These are phyloP conservation scores for Amphimallon solstitiale DNA, from an alignment of 2,888 invertebrate species.

Conservation along the genomic window DNA sequence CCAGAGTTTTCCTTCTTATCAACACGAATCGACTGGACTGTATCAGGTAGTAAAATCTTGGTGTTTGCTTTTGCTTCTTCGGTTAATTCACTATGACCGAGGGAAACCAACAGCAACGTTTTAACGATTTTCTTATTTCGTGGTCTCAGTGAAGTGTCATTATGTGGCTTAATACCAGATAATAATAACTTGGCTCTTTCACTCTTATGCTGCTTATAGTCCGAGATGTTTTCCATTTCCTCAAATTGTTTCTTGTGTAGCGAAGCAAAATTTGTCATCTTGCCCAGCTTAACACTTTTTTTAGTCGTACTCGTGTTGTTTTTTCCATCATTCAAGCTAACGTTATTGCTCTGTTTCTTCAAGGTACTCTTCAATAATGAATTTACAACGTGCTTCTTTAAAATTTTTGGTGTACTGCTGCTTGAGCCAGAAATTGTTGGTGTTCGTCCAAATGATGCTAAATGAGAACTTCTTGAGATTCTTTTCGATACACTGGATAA, in stretches of 20 bases:
- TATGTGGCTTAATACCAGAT: conserved; percentile 6
- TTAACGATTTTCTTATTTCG: conserved; percentile 4
- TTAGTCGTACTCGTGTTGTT: not conserved
- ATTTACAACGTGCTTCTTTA: conserved; percentile 11
- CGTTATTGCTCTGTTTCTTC: conserved; percentile 1
- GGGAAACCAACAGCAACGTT: conserved; percentile 17
- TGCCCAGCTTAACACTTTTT: not conserved
- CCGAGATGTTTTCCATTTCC: conserved; percentile 29
- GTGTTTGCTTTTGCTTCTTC: no score
- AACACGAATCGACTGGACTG: no score
- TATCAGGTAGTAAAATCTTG: no score
- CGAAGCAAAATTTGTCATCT: conserved; percentile 32
- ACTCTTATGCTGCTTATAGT: conserved; percentile 12
- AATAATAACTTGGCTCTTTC: conserved; percentile 29
- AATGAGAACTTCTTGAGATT: not conserved
- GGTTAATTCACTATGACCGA: no score
- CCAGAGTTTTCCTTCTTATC: no score
- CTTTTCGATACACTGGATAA: not conserved
- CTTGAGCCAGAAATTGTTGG: conserved; percentile 10
- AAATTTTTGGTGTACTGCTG: conserved; percentile 16
- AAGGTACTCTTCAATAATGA: conserved; percentile 3
- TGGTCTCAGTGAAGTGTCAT: not conserved
- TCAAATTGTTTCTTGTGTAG: conserved; percentile 32
- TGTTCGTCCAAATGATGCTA: not conserved
- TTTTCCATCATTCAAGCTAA: not conserved